Base-by-base conservation (phyloP, 2,113 vertebrate species). In the Mystacornis crossleyi region DNA sequence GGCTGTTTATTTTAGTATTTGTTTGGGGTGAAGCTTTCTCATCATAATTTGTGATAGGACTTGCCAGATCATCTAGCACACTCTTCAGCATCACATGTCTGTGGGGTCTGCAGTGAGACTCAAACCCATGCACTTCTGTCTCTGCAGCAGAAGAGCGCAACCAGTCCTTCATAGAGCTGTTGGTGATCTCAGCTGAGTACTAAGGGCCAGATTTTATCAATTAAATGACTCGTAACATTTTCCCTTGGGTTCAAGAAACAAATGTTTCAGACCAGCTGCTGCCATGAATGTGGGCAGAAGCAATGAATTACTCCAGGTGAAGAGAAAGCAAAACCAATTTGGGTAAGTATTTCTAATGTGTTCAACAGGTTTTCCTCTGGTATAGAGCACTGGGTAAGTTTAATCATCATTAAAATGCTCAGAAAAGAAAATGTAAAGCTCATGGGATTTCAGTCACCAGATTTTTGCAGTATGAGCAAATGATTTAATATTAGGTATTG, bases 11-110 rank as follows among this genome's bases (percentile, higher is more conserved):
- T 62, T 50, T 18, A 36, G 14, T 42, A 24, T 58, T 78, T 74
- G 23, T n/a, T 70, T 82, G 13, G 25, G 87, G 33, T 11, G 47
- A n/a, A 77, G 19, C 12, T 40, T 29, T 51, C 26, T 43, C 21
- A 60, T 58, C 14, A 12, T 31, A n/a, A 25, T 61, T 85, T 79
- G 8, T 79, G 29, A 38, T 12, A 66, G 36, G 13, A 34, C 80
- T 75, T 75, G 6, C 29, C 53, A 33, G 33, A 23, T 55, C 19
- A 86, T n/a, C 21, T 57, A 66, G 21, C 9, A 48, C 15, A 9
- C 5, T 21, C 18, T 42, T 14, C 26, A 69, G 19, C 33, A 51
- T 33, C 34, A 28, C 0, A 28, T 0, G 0, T 40, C 64, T 47
- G 19, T 25, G 21, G 20, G 33, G 6, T 33, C 40, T 55, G 21